Percentiles rank a stretch among this genome's conserved stretches.
Conservation (phyloP, 2,888 invertebrate genomes). For the Blastobasis adustella region DNA sequence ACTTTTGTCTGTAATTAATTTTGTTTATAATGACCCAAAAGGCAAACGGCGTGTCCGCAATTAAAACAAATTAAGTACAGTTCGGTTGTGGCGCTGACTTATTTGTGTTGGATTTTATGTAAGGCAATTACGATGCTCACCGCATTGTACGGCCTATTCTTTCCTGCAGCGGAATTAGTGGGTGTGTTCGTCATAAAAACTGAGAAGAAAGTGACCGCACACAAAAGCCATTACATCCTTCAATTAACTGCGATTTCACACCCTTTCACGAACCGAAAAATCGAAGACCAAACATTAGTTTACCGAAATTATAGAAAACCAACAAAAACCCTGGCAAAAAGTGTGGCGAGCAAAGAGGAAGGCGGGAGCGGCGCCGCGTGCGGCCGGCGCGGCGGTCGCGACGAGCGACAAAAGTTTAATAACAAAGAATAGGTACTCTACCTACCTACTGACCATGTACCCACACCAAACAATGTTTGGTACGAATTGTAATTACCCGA, state of each 20-base stretch:
- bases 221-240: slow-evolving; percentile 66
- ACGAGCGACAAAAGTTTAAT: slow-evolving; percentile 9
- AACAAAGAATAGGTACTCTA: too few species aligned
- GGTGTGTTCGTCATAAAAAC: slow-evolving; percentile 19
- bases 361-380: slow-evolving; percentile 31
- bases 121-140: slow-evolving; percentile 22
- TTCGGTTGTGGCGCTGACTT: slow-evolving; percentile 25
- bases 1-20: slow-evolving; percentile 37
- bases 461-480: too few species aligned
- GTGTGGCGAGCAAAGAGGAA: slow-evolving; percentile 29
- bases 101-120: slow-evolving; percentile 26
- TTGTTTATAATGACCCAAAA: slow-evolving; percentile 29
- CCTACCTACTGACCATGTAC: too few species aligned
- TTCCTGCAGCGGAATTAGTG: slow-evolving; percentile 16
- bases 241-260: slow-evolving; percentile 73
- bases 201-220: slow-evolving; percentile 58
- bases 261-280: slow-evolving; percentile 74
- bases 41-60: slow-evolving; percentile 34
- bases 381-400: slow-evolving; percentile 34
- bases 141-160: slow-evolving; percentile 14
- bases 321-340: slow-evolving; percentile 64
- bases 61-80: slow-evolving; percentile 38
- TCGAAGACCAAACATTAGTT: slow-evolving; percentile 74
- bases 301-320: slow-evolving; percentile 69
- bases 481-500: too few species aligned